These are phyloP conservation scores for Nycticebus coucang DNA, from an alignment of 2,113 vertebrate species.

Conservation along the genomic window DNA sequence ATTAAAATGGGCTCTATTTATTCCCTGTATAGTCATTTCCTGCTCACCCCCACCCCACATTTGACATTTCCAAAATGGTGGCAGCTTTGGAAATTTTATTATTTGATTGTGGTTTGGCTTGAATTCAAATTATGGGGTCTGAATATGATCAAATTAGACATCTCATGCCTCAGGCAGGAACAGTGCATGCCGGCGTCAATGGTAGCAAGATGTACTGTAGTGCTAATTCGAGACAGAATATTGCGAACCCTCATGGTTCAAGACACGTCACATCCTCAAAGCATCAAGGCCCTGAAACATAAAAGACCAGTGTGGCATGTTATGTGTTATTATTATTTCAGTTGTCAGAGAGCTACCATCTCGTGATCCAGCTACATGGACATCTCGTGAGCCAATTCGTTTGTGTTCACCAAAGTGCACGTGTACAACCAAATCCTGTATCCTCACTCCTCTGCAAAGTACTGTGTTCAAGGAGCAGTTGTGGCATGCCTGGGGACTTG, in stretches of 20 bases:
- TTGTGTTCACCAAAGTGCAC: background rate
- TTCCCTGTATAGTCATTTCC: conserved; percentile 15
- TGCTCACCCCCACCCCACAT: background rate
- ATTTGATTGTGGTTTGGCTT: conserved; percentile 81
- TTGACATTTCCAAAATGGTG: conserved; percentile 80
- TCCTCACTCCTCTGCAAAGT: background rate
- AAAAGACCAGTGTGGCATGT: background rate
- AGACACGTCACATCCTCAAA: background rate
- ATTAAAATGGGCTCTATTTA: conserved; percentile 32
- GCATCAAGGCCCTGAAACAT: conserved; percentile 31
- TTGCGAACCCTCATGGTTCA: background rate
- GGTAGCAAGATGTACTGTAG: conserved; percentile 10
- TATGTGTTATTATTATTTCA: conserved; percentile 1
- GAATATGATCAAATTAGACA: conserved; percentile 77
- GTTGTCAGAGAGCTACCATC: background rate
- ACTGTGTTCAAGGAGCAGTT: background rate
- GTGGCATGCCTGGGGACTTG: background rate
- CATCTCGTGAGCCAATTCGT: background rate
- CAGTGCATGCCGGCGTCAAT: conserved; percentile 53
- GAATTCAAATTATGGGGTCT: conserved; percentile 74
- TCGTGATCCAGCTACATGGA: background rate
- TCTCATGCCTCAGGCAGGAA: conserved; percentile 59
- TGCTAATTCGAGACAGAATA: background rate
- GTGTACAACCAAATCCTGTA: background rate
- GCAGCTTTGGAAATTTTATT: conserved; percentile 77